A percentile compares a stretch with the other conserved stretches of the same genome.
These are phyloP conservation scores for Falco columbarius DNA, from an alignment of 2,797 vertebrate genomes.

Conservation along the genomic window DNA sequence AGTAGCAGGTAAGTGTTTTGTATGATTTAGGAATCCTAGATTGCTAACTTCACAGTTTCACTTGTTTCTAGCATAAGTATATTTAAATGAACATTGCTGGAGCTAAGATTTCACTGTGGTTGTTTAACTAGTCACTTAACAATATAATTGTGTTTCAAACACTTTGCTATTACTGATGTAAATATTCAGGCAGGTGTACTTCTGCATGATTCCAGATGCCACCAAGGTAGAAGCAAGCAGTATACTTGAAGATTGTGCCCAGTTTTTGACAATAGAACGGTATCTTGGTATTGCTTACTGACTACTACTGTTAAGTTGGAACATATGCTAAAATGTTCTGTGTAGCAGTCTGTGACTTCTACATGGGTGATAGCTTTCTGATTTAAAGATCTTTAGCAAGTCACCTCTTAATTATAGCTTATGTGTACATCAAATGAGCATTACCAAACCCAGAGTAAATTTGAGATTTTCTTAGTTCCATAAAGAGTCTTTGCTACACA, in stretches of 20 bases:
- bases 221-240: background rate
- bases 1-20: slow-evolving; percentile 88
- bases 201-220: background rate
- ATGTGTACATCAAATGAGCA: background rate
- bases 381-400: background rate
- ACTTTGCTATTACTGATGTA: background rate
- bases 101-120: background rate
- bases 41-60: background rate
- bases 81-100: background rate
- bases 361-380: background rate
- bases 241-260: background rate
- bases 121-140: background rate
- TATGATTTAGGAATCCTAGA: background rate
- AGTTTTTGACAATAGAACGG: background rate
- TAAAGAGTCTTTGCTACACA: background rate
- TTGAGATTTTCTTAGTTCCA: background rate
- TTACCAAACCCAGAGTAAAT: background rate
- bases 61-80: background rate
- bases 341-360: background rate
- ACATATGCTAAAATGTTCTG: background rate
- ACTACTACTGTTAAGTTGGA: background rate
- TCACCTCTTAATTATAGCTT: background rate
- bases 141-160: background rate
- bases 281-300: background rate
- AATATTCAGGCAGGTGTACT: background rate